Evolutionary conservation across 23 tunicate genomes (phyloP).

Genomic region (Trididemnum clinides): DNA sequence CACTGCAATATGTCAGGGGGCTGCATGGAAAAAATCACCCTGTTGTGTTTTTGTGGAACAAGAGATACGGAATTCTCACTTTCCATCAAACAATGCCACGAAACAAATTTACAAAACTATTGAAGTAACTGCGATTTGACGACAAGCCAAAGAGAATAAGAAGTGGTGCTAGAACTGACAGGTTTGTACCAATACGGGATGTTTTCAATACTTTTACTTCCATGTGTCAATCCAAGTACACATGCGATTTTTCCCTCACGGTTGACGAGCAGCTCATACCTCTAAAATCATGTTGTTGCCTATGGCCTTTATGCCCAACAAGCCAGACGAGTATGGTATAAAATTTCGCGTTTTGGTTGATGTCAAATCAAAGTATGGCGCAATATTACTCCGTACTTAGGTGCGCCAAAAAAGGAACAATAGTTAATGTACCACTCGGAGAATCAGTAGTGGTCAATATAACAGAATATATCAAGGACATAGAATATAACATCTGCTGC

Average conservation of each 20-base stretch:
- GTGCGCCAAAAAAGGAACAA: slow-evolving; percentile 14
- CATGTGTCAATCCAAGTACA: no score
- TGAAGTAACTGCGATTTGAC: no score
- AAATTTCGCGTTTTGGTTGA: no score
- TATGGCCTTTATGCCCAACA: not conserved
- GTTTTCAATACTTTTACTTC: no score
- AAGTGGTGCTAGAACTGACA: no score
- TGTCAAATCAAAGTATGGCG: not conserved
- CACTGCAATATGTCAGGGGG: not conserved
- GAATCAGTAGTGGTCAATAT: not conserved
- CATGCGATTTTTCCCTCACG: no score
- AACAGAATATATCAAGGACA: not conserved
- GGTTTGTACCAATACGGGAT: no score
- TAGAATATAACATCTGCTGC: not conserved
- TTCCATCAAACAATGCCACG: slow-evolving; percentile 7
- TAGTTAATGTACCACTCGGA: not conserved
- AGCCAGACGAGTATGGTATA: no score
- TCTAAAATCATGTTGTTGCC: not conserved
- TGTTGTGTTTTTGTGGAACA: no score
- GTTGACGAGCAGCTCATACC: no score
- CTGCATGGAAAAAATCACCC: slow-evolving; percentile 1
- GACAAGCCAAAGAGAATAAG: no score
- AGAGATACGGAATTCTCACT: not conserved
- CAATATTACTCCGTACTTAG: slow-evolving; percentile 9
- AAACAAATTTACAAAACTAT: not conserved